Base-by-base conservation (phyloP, 2,888 invertebrate species). In the Orthosia gracilis region DNA sequence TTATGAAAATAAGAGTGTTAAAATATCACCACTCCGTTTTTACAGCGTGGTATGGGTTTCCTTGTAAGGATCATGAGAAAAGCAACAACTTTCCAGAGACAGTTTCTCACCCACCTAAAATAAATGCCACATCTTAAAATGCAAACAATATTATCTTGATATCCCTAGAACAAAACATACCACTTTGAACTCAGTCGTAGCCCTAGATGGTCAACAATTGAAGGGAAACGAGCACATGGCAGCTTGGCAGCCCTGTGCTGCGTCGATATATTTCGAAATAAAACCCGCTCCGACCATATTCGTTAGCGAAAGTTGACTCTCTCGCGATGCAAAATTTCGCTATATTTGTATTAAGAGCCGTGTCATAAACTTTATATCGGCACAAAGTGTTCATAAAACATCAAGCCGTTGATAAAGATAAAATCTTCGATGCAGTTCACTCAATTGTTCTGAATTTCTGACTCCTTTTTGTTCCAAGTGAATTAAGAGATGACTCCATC, bases 281-380 rank as follows among this genome's bases (percentile, higher is more conserved):
- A 82, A 87, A 93, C 93, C 88, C 87, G 91, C 85, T 85, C 85
- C 88, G 70, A 79, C 95, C 94, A 92, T 95, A 94, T 94, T 91
- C 82, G 94, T 90, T 85, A 87, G 93, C 92, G 95, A 95, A 95
- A 95, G 95, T 94, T 91, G 93, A 86, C 87, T 90, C 86, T 89
- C 79, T 78, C 85, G 78, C 89, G 89, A 90, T 85, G 91, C 89
- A 87, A 92, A 91, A 91, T 91, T 93, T 91, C 92, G 91, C 91
- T 93, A 87, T 92, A 93, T 91, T 91, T 91, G 91, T 91, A 90
- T 91, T 90, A 88, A 90, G 87, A 84, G 83, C 76, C 88, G 76
- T 88, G 88, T 91, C 91, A 91, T 93, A 93, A 93, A 93, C 86
- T 87, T 83, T 79, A 85, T 85, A 88, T 91, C 84, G 91, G 88